Evolutionary conservation across 2,797 vertebrate species (phyloP).

Genomic region (Acipenser ruthenus): DNA sequence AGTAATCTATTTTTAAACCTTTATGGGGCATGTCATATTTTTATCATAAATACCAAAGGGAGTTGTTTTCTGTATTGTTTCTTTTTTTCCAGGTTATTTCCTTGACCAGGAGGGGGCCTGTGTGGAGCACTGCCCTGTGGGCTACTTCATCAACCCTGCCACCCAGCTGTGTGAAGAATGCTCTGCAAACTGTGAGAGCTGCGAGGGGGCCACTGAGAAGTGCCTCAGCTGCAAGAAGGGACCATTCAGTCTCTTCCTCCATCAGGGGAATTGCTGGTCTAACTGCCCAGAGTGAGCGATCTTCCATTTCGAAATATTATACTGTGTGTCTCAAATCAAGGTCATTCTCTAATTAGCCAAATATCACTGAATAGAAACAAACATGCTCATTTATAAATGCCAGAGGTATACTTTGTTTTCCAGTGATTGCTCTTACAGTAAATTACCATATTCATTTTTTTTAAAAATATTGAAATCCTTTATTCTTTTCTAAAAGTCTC

Average conservation of each 20-base stretch:
- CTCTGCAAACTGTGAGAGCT: slow-evolving; percentile 59
- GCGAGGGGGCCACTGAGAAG: slow-evolving; percentile 45
- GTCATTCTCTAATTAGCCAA: no score
- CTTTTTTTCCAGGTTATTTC: slow-evolving; percentile 44
- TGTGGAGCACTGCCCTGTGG: slow-evolving; percentile 46
- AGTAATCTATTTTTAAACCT: no score
- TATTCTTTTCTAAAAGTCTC: no score
- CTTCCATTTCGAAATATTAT: background rate
- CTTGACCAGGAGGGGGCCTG: slow-evolving; percentile 62
- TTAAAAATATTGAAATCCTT: no score
- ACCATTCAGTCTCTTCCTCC: slow-evolving; percentile 53
- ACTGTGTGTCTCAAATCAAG: no score
- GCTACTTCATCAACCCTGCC: slow-evolving; percentile 52
- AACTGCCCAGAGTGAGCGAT: slow-evolving; percentile 67
- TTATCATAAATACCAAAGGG: no score
- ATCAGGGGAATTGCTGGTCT: slow-evolving; percentile 61
- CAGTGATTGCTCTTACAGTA: no score
- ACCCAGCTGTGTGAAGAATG: slow-evolving; percentile 64
- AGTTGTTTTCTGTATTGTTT: background rate
- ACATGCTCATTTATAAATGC: no score
- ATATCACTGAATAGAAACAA: no score
- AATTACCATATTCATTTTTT: no score
- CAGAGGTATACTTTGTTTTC: no score
- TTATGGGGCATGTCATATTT: no score
- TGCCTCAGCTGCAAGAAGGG: slow-evolving; percentile 58